Evolutionary conservation across 2,888 invertebrate species (phyloP).

Genomic region (Cantharis nigra): DNA sequence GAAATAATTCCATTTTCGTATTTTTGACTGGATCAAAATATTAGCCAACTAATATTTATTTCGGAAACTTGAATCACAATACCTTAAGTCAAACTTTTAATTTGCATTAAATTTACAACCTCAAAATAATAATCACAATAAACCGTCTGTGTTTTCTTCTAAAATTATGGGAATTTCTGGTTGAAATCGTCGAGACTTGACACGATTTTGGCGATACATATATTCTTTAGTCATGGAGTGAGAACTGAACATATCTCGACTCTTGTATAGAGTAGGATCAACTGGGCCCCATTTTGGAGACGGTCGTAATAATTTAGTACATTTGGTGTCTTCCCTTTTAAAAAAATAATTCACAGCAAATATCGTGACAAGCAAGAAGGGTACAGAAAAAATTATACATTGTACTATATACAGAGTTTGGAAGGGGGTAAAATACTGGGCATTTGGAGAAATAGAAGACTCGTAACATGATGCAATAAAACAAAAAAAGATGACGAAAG

Average conservation of each 20-base stretch:
- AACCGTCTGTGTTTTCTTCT: not conserved
- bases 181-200: conserved; percentile 2
- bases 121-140: not conserved
- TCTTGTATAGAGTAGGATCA: conserved; percentile 7
- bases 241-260: conserved; percentile 14
- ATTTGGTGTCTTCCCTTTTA: not conserved
- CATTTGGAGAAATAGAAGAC: not conserved
- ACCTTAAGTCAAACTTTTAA: not conserved
- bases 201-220: conserved; percentile 13
- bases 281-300: conserved; percentile 8
- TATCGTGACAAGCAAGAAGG: not conserved
- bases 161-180: conserved; percentile 6
- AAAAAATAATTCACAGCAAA: not conserved
- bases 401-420: not conserved
- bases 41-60: not conserved
- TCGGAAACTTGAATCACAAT: not conserved
- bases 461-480: not conserved
- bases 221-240: conserved; percentile 19
- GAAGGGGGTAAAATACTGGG: not conserved
- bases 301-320: not conserved
- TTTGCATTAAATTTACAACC: not conserved
- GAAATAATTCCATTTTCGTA: not conserved
- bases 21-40: not conserved
- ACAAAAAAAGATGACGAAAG: conserved; percentile 7
- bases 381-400: not conserved